Conservation (phyloP, 1,140 invertebrate species). For the Drosophila sp. region DNA sequence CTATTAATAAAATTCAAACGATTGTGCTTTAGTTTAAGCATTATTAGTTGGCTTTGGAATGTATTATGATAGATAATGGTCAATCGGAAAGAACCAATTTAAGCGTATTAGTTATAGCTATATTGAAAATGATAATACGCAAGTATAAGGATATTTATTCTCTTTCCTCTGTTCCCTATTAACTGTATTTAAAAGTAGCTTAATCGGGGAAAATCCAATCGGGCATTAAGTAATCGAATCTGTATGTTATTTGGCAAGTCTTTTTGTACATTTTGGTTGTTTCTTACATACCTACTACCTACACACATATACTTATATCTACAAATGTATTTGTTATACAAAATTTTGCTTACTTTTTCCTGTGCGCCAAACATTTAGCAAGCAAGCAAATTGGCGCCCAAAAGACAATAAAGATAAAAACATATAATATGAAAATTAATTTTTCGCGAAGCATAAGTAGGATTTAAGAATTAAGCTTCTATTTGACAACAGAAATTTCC, state of each 20-base stretch:
- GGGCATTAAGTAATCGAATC: neutral
- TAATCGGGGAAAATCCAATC: neutral
- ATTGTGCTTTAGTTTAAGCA: no score
- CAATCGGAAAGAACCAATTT: no score
- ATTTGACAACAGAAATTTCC: neutral
- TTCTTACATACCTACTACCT: slow-evolving; percentile 19
- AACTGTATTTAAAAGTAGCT: no score
- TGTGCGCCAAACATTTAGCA: slow-evolving; percentile 30
- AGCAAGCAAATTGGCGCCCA: slow-evolving; percentile 8
- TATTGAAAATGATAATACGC: no score
- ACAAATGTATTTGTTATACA: slow-evolving; percentile 26
- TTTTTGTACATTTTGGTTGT: slow-evolving; percentile 67
- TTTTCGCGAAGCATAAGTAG: neutral
- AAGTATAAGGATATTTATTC: no score
- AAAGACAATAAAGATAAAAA: neutral
- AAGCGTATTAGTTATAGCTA: no score
- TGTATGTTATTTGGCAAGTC: slow-evolving; percentile 58
- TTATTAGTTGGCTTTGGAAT: no score
- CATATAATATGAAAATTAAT: neutral
- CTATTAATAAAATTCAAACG: neutral
- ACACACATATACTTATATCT: slow-evolving; percentile 19
- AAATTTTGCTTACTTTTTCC: slow-evolving; percentile 51
- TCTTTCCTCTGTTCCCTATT: no score
- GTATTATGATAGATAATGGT: no score
- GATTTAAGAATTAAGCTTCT: neutral